These are phyloP conservation scores for Dyspetes luteomarginatus DNA, from an alignment of 2,888 invertebrate genomes.

Conservation along the genomic window DNA sequence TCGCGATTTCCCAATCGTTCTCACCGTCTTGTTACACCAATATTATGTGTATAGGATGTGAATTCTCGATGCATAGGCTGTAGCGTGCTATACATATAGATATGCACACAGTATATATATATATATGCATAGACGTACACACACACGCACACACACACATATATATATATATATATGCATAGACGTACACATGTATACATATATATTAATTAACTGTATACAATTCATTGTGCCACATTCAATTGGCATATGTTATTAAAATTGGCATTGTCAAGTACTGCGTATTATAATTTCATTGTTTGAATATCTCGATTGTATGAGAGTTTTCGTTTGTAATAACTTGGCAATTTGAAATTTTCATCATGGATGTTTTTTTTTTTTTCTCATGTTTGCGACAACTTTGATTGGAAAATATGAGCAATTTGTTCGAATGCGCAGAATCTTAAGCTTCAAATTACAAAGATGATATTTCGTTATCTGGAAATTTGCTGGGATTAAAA, in stretches of 20 bases:
- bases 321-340: background rate
- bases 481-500: background rate
- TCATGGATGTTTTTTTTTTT: background rate
- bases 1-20: conserved; percentile 54
- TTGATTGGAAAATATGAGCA: background rate
- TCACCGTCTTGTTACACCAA: conserved; percentile 38
- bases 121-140: background rate
- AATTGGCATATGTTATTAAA: conserved; percentile 60
- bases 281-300: conserved; percentile 49
- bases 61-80: conserved; percentile 31
- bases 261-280: conserved; percentile 49
- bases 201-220: conserved; percentile 44
- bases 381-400: background rate
- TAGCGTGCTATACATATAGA: background rate
- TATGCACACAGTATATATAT: conserved; percentile 2
- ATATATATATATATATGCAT: background rate
- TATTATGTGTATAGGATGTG: conserved; percentile 18
- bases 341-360: background rate
- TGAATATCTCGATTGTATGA: background rate
- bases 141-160: background rate
- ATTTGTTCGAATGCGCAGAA: background rate
- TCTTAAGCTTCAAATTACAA: background rate
- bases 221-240: conserved; percentile 56
- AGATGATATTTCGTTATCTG: background rate
- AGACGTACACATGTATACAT: conserved; percentile 8